phyloP scores from a whole-genome alignment of 2,888 invertebrate species.

The Caenorhabditis sp. region DNA sequence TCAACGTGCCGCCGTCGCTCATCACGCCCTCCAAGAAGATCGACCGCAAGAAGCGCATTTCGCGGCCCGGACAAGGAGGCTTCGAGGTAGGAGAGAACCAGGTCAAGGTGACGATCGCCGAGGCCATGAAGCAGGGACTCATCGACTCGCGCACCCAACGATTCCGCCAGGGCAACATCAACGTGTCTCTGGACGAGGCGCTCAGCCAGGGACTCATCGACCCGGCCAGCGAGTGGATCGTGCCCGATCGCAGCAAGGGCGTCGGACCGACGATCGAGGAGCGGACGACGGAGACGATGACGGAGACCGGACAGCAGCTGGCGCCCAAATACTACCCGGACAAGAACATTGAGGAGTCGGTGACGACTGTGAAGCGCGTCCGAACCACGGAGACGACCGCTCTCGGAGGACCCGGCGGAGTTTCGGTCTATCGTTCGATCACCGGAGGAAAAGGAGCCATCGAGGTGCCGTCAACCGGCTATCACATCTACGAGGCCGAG shows the following conservation, averaged over 20 bases:
- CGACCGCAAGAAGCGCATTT: slow-evolving; percentile 89
- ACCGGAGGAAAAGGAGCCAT: slow-evolving; percentile 80
- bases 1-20: slow-evolving; percentile 84
- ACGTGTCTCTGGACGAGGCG: slow-evolving; percentile 80
- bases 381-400: slow-evolving; percentile 78
- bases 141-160: slow-evolving; percentile 83
- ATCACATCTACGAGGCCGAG: slow-evolving; percentile 89
- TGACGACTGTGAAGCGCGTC: slow-evolving; percentile 78
- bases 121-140: slow-evolving; percentile 86
- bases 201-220: slow-evolving; percentile 78
- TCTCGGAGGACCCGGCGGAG: slow-evolving; percentile 75
- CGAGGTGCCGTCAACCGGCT: slow-evolving; percentile 89
- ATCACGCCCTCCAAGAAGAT: slow-evolving; percentile 84
- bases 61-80: slow-evolving; percentile 83
- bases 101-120: slow-evolving; percentile 85
- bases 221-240: slow-evolving; percentile 79
- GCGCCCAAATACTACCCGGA: slow-evolving; percentile 78
- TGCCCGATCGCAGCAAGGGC: slow-evolving; percentile 71
- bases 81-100: slow-evolving; percentile 77
- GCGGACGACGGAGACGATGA: slow-evolving; percentile 77
- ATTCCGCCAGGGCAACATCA: slow-evolving; percentile 82
- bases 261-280: slow-evolving; percentile 79
- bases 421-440: slow-evolving; percentile 77
- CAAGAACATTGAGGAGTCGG: slow-evolving; percentile 77
- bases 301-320: slow-evolving; percentile 79